A percentile compares a stretch with the other conserved stretches of the same genome.
Evolutionary conservation across 2,888 invertebrate species (phyloP).

Genomic region (Entomobrya multifasciata): DNA sequence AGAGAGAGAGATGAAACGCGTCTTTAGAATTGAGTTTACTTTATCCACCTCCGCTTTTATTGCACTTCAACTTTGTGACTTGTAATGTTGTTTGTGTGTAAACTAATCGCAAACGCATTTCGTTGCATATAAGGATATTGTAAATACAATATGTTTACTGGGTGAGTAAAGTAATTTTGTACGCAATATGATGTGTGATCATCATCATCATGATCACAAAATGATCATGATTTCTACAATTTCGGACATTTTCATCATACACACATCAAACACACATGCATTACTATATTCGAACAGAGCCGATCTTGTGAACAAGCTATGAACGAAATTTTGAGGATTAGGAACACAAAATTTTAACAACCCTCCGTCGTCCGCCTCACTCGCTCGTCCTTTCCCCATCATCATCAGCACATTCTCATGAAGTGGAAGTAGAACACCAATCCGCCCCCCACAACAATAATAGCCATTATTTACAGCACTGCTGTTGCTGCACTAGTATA

Average conservation of each 20-base stretch:
- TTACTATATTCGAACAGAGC: too few species aligned
- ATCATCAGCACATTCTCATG: too few species aligned
- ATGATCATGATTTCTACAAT: conserved; percentile 1
- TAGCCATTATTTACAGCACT: too few species aligned
- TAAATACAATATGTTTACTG: not conserved
- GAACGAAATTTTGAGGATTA: too few species aligned
- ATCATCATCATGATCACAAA: not conserved
- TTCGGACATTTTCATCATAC: conserved; percentile 6
- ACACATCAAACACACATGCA: not conserved
- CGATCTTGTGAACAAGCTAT: too few species aligned
- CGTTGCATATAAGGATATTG: not conserved
- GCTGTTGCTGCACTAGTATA: too few species aligned
- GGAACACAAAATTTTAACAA: too few species aligned
- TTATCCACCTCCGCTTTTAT: not conserved
- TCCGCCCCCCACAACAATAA: too few species aligned
- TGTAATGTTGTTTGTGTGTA: not conserved
- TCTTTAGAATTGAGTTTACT: not conserved
- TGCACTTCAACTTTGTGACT: too few species aligned
- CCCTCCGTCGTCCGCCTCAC: too few species aligned
- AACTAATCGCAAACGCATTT: not conserved
- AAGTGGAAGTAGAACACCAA: not conserved
- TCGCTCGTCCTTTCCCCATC: too few species aligned
- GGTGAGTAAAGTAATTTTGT: not conserved
- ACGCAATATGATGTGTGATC: not conserved
- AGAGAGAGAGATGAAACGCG: not conserved